These are phyloP conservation scores for Rachycentron canadum DNA, from an alignment of 2,797 vertebrate genomes.

Conservation along the genomic window DNA sequence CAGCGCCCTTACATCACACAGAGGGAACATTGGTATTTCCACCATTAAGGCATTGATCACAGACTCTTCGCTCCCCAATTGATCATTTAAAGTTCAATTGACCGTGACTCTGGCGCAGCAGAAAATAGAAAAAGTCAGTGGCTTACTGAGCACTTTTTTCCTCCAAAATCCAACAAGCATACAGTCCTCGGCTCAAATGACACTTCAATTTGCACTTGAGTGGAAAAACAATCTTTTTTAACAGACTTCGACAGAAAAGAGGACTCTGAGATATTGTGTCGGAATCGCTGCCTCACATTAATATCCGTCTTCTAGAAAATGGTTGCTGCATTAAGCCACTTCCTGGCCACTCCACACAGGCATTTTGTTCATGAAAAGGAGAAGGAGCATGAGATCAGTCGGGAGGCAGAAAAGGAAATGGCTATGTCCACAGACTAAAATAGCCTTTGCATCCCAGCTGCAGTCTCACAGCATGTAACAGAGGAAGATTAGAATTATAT, in stretches of 20 bases:
- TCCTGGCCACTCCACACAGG: neutral
- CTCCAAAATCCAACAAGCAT: constrained; percentile 46
- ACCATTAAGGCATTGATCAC: constrained; percentile 73
- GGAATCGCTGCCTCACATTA: constrained; percentile 46
- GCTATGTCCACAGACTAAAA: constrained; percentile 59
- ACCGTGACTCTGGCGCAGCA: constrained; percentile 57
- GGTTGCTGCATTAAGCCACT: constrained; percentile 30
- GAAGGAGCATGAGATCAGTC: constrained; percentile 56
- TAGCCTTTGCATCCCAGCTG: constrained; percentile 60
- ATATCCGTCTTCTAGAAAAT: constrained; percentile 24
- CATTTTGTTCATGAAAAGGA: constrained; percentile 36
- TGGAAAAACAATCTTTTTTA: constrained; percentile 45
- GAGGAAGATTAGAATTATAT: constrained; percentile 48
- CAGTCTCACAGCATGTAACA: constrained; percentile 35
- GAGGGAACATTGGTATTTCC: constrained; percentile 69
- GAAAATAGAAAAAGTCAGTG: constrained; percentile 55
- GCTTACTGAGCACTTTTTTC: constrained; percentile 14
- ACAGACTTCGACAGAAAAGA: constrained; percentile 34
- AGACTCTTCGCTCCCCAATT: constrained; percentile 63
- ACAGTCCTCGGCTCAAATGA: constrained; percentile 22
- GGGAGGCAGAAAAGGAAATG: constrained; percentile 58
- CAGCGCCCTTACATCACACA: constrained; percentile 62
- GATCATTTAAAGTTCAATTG: constrained; percentile 77
- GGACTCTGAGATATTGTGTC: constrained; percentile 20
- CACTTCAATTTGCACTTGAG: constrained; percentile 42